Percentiles rank a stretch among this genome's conserved stretches.
These are phyloP conservation scores for Leucosticte australis DNA, from an alignment of 2,113 vertebrate species.

Conservation along the genomic window DNA sequence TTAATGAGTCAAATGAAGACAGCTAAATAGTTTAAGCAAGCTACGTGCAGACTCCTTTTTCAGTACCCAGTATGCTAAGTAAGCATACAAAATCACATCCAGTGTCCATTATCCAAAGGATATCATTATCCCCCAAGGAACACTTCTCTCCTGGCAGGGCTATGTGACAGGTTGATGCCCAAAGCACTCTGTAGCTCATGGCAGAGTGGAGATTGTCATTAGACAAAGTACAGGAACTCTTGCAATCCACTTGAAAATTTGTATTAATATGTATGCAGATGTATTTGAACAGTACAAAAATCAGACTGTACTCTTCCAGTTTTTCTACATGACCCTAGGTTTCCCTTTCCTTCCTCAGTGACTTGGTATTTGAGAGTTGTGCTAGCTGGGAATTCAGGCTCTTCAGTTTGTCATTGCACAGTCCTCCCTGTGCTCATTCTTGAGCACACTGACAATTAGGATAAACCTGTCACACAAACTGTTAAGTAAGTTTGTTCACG, in stretches of 20 bases:
- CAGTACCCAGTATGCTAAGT: neutral
- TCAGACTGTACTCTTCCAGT: neutral
- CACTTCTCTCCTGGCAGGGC: neutral
- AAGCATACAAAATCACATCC: neutral
- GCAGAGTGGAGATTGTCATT: neutral
- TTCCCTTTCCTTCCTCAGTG: neutral
- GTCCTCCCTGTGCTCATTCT: neutral
- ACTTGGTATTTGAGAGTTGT: neutral
- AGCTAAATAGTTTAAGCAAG: constrained; percentile 31
- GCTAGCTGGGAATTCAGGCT: neutral
- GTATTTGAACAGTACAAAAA: neutral
- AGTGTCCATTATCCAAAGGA: neutral
- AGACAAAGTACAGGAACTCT: constrained; percentile 1
- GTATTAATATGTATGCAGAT: neutral
- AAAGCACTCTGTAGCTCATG: neutral
- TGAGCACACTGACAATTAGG: neutral
- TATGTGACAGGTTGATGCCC: neutral
- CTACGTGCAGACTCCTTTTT: neutral
- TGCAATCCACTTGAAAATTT: neutral
- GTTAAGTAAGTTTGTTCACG: fast-evolving
- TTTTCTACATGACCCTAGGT: neutral
- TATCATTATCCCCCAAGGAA: neutral
- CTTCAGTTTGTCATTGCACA: neutral
- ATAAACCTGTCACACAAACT: neutral
- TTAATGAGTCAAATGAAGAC: constrained; percentile 49